Evolutionary conservation across 2,113 vertebrate species (phyloP).

Genomic region (Megaceryle maxima): DNA sequence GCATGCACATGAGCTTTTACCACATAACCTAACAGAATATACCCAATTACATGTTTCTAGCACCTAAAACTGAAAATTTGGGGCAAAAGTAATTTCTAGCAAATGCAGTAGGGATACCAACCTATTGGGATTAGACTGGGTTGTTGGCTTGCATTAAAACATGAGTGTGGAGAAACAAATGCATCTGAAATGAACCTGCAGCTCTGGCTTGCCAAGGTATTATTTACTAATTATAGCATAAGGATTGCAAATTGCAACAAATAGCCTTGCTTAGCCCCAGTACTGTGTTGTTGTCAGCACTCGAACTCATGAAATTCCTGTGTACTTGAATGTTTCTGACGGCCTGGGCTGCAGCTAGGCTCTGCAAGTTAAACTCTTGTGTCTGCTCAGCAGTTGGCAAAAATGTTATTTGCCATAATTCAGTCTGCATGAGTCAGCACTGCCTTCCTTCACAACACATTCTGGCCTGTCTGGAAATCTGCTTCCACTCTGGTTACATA

Average conservation of each 20-base stretch:
- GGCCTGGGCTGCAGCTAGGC: neutral
- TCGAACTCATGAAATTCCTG: neutral
- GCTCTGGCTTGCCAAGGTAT: neutral
- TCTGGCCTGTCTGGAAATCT: conserved; percentile 20
- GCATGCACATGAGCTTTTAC: neutral
- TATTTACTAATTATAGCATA: neutral
- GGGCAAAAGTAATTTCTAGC: neutral
- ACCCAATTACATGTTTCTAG: neutral
- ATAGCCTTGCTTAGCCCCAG: neutral
- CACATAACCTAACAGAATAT: neutral
- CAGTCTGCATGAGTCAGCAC: conserved; percentile 23
- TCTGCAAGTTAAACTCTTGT: neutral
- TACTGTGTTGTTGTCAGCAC: neutral
- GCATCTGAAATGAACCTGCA: neutral
- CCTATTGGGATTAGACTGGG: neutral
- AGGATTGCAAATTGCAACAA: conserved; percentile 11
- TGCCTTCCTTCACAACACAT: neutral
- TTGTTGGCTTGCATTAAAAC: neutral
- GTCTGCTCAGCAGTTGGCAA: conserved; percentile 43
- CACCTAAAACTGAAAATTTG: neutral
- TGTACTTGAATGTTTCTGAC: neutral
- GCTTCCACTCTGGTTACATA: neutral
- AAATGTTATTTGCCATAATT: conserved; percentile 25
- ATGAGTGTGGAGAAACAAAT: neutral
- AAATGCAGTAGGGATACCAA: neutral